Conservation (phyloP, 1,140 invertebrate species). For the Scaptomyza montana region DNA sequence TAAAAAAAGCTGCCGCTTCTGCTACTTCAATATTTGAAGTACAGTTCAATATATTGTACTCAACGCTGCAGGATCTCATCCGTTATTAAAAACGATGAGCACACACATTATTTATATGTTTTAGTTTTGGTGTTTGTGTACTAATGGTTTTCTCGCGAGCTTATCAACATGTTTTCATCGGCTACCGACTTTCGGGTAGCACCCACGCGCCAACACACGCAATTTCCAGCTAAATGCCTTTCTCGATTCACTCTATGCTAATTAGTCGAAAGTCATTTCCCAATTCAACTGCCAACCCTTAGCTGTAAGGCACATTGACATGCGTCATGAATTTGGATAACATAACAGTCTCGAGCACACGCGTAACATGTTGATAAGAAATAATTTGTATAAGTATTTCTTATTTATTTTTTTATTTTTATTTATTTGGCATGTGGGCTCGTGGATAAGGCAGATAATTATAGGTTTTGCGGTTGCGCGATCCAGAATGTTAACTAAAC, state of each 20-base stretch:
- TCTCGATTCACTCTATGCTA: slow-evolving; percentile 51
- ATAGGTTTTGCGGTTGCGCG: neutral
- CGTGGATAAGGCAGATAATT: slow-evolving; percentile 7
- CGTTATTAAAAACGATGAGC: slow-evolving; percentile 64
- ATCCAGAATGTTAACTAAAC: slow-evolving; percentile 5
- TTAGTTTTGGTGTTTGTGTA: slow-evolving; percentile 26
- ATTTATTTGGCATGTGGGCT: slow-evolving; percentile 37
- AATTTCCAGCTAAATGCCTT: slow-evolving; percentile 15
- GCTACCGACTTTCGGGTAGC: slow-evolving; percentile 29
- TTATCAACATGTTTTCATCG: slow-evolving; percentile 63
- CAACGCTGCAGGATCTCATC: slow-evolving; percentile 57
- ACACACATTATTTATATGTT: neutral
- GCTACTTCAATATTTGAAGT: slow-evolving; percentile 27
- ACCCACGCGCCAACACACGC: slow-evolving; percentile 50
- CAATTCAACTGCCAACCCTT: slow-evolving; percentile 7
- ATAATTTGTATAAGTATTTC: slow-evolving; percentile 6
- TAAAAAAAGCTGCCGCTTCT: slow-evolving; percentile 37
- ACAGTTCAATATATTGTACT: slow-evolving; percentile 17
- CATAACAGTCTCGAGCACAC: slow-evolving; percentile 31
- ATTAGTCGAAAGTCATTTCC: slow-evolving; percentile 43
- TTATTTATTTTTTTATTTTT: too few relatives aligned
- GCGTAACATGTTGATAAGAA: slow-evolving; percentile 24
- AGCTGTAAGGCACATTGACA: slow-evolving; percentile 4
- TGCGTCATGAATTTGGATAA: slow-evolving; percentile 58
- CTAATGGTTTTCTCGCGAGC: slow-evolving; percentile 74